Base-by-base conservation (phyloP, 2,113 vertebrate genomes). In the Narcine bancroftii region DNA sequence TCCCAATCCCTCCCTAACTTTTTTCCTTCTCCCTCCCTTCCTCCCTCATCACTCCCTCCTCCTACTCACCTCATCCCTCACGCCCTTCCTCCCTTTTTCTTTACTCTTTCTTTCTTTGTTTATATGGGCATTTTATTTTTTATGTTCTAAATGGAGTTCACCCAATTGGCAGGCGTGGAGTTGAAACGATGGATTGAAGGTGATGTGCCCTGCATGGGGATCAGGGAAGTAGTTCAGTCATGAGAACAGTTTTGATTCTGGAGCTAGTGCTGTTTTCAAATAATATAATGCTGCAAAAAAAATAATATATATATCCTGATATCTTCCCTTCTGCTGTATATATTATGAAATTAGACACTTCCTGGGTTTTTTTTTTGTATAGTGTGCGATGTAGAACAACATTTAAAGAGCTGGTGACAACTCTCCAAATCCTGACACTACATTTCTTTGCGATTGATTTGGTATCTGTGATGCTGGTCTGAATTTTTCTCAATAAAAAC, bases 401-500 rank as follows among this genome's bases (percentile, higher is more conserved):
- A 85, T 85, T 60, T 56, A 85, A 87, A 60, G 81, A 87, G 53
- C 17, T 60, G 53, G 81, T 60, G 60, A 63, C n/a, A 87, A n/a
- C 81, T 87, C 15, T 60, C 81, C 33, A n/a, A 36, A 19, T 39
- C 50, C 53, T 7, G 36, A 63, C 60, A 87, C 29, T 56, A 36
- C 56, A 56, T 63, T 60, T 87, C 81, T 87, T 87, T 60, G 4
- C 7, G 13, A 60, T 87, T 36, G 4, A n/a, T 36, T 87, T 87
- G 33, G 36, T 85, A 63, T 87, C 53, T 63, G 81, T 63, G 53
- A 36, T 87, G 81, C 3, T 60, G 56, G 81, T 87, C 33, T 36
- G 15, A 79, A 60, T 36, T 56, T 87, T 87, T 87, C 81, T 87
- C 53, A 87, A 87, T 87, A 87, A 87, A 87, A 87, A 60, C 6